Conservation (phyloP, 2,888 invertebrate species). For the Rotaria magnacalcarata region DNA sequence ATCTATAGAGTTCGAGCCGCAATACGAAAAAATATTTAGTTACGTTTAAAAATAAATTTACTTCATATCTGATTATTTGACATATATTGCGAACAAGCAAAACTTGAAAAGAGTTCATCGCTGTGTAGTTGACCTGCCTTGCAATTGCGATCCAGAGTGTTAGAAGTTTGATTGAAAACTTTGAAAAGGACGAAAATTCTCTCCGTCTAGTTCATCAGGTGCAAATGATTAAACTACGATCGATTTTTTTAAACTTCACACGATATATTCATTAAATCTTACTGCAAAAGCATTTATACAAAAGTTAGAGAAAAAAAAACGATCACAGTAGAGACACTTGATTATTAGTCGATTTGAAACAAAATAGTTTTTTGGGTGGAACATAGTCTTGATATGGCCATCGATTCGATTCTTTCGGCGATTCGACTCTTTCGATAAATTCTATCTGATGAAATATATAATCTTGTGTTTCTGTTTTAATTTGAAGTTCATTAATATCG, state of each 20-base stretch:
- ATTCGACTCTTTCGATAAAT: neutral
- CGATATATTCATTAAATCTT: neutral
- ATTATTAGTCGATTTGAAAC: neutral
- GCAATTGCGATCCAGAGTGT: too few species aligned
- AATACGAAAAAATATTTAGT: too few species aligned
- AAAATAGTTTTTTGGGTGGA: slow-evolving; percentile 1
- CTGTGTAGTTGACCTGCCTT: too few species aligned
- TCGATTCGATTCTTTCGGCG: slow-evolving; percentile 4
- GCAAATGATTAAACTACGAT: too few species aligned
- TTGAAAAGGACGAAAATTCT: too few species aligned
- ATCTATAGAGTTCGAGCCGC: neutral
- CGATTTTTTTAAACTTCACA: too few species aligned
- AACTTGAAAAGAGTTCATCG: too few species aligned
- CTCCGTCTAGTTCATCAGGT: too few species aligned
- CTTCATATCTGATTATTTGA: too few species aligned
- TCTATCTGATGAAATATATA: slow-evolving; percentile 11
- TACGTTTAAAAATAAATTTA: too few species aligned
- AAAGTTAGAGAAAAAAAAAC: neutral
- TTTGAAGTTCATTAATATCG: neutral
- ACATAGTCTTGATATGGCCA: neutral
- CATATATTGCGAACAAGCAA: too few species aligned
- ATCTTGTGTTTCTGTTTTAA: neutral
- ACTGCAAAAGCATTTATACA: neutral
- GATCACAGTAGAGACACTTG: neutral
- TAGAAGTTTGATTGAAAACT: too few species aligned